These are phyloP conservation scores for Drosophila arizonae DNA, from an alignment of 1,140 invertebrate genomes.

Conservation along the genomic window DNA sequence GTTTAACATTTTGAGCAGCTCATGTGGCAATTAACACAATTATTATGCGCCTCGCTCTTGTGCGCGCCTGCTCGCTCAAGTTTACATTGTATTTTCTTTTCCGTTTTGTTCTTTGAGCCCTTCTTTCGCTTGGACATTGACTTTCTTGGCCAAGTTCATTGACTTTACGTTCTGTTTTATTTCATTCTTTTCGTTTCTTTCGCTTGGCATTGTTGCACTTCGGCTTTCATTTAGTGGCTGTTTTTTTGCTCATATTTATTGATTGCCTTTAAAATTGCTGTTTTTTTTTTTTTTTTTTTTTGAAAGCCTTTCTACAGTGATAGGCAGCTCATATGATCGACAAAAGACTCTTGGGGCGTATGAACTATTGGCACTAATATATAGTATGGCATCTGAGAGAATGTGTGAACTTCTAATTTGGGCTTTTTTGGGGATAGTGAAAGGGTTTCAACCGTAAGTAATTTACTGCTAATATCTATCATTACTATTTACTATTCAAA, in stretches of 20 bases:
- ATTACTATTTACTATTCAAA: too few species aligned
- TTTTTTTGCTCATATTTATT: constrained; percentile 34
- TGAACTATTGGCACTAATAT: constrained; percentile 25
- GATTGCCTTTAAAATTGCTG: constrained; percentile 30
- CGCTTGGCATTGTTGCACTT: constrained; percentile 23
- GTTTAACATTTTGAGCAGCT: neutral
- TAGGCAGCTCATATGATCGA: constrained; percentile 31
- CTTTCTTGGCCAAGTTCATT: constrained; percentile 31
- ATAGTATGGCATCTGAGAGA: constrained; percentile 22
- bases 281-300: neutral
- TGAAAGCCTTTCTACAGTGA: constrained; percentile 51
- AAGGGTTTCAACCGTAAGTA: neutral
- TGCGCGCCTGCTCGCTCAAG: neutral
- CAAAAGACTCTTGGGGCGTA: neutral
- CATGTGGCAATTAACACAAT: constrained; percentile 37
- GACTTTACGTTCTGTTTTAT: constrained; percentile 18
- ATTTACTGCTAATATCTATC: too few species aligned
- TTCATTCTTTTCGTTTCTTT: neutral
- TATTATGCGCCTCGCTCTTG: constrained; percentile 22
- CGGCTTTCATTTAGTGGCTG: constrained; percentile 41
- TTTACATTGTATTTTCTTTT: constrained; percentile 31
- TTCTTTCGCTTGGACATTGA: constrained; percentile 32
- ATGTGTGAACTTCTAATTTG: constrained; percentile 2
- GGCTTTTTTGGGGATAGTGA: constrained; percentile 6
- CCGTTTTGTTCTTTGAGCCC: constrained; percentile 14